Evolutionary conservation across 2,797 vertebrate species (phyloP).

Genomic region (Catharus ustulatus): DNA sequence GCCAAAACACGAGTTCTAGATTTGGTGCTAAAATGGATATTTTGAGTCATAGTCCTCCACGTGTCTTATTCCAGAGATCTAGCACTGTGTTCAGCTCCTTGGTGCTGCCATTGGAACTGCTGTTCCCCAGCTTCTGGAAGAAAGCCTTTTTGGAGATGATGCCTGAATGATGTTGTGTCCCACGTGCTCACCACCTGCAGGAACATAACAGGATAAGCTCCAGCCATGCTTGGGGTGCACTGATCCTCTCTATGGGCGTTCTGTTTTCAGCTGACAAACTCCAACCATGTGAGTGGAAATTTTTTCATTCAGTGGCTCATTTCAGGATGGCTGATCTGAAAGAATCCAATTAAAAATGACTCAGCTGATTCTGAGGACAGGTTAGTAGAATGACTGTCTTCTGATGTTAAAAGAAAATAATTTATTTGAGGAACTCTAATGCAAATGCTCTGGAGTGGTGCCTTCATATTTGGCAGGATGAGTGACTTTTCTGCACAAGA

Average conservation of each 20-base stretch:
- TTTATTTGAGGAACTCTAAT: background rate
- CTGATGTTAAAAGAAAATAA: background rate
- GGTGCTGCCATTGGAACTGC: background rate
- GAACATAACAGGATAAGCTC: background rate
- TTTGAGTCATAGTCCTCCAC: background rate
- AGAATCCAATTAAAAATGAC: conserved; percentile 33
- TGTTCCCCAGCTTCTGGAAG: background rate
- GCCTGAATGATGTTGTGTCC: background rate
- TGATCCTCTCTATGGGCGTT: background rate
- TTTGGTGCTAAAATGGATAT: background rate
- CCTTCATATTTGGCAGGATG: conserved; percentile 14
- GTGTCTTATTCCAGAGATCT: background rate
- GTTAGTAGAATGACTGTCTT: conserved; percentile 3
- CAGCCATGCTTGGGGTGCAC: fast-evolving
- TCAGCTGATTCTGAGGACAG: conserved; percentile 2
- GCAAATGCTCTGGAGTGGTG: conserved; percentile 6
- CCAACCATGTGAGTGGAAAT: background rate
- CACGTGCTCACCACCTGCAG: background rate
- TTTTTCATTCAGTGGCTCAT: conserved; percentile 26
- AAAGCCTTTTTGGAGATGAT: background rate
- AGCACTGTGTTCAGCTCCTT: background rate
- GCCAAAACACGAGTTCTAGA: background rate
- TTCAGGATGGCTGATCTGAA: conserved; percentile 1
- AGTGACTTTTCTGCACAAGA: background rate
- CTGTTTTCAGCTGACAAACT: background rate